These are phyloP conservation scores for Peromyscus nudipes DNA, from an alignment of 2,797 vertebrate genomes.

Conservation along the genomic window DNA sequence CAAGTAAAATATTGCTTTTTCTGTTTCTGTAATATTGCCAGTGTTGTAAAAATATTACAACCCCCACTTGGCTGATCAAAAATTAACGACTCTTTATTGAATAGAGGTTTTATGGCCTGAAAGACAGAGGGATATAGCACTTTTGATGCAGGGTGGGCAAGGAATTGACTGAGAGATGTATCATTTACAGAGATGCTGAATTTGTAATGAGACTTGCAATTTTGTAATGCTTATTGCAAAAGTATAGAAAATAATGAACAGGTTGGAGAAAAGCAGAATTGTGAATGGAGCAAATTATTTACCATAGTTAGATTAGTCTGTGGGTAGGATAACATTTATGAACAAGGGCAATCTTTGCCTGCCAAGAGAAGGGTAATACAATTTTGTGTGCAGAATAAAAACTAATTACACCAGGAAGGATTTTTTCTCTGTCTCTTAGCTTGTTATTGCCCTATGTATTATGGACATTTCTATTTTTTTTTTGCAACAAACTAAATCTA, in stretches of 20 bases:
- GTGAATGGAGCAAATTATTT: conserved; percentile 80
- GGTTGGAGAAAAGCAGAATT: conserved; percentile 56
- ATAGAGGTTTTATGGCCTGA: conserved; percentile 68
- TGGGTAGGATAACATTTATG: conserved; percentile 73
- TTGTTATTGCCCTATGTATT: conserved; percentile 58
- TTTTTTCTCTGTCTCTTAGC: background rate
- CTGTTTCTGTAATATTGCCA: conserved; percentile 72
- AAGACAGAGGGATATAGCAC: conserved; percentile 59
- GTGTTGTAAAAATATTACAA: conserved; percentile 67
- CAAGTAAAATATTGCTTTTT: conserved; percentile 72
- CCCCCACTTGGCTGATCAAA: conserved; percentile 69
- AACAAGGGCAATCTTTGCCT: conserved; percentile 69
- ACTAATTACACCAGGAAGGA: conserved; percentile 70
- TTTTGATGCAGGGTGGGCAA: conserved; percentile 62
- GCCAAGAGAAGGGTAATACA: conserved; percentile 68
- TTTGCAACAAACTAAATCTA: background rate
- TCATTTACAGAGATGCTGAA: conserved; percentile 63
- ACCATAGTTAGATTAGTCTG: conserved; percentile 70
- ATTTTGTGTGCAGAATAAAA: conserved; percentile 67
- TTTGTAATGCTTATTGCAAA: conserved; percentile 66
- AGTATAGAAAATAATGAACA: conserved; percentile 72
- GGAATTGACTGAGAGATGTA: conserved; percentile 34
- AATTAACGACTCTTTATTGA: conserved; percentile 79
- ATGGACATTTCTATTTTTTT: conserved; percentile 27
- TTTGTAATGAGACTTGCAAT: conserved; percentile 64